These are phyloP conservation scores for Hoplias malabaricus DNA, from an alignment of 2,113 vertebrate species.

Conservation along the genomic window DNA sequence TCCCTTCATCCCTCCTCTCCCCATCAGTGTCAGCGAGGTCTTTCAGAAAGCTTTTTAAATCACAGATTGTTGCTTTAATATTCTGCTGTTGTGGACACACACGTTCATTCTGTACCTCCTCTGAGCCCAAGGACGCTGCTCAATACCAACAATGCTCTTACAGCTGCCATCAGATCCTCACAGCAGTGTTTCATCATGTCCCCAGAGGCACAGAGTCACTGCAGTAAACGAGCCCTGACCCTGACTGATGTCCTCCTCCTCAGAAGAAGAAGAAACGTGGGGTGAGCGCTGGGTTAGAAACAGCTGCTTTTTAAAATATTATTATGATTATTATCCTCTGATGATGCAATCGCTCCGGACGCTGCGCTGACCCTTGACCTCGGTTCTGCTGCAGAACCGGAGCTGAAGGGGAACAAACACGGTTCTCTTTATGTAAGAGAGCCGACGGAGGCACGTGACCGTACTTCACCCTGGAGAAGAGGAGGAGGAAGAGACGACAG, in stretches of 20 bases:
- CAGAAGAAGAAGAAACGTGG: no score
- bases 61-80: no score
- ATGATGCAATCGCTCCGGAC: not conserved
- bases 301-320: no score
- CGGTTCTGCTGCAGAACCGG: conserved; percentile 56
- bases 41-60: no score
- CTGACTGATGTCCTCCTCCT: not conserved
- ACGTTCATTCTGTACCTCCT: no score
- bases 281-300: not conserved
- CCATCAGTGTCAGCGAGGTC: no score
- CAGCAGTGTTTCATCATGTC: not conserved
- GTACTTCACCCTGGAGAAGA: conserved; percentile 56
- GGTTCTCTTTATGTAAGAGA: conserved; percentile 73
- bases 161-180: not conserved
- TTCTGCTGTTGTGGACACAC: no score
- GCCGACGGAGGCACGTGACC: conserved; percentile 69
- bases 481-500: conserved; percentile 68
- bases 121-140: no score
- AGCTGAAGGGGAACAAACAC: conserved; percentile 68
- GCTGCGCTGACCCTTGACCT: not conserved
- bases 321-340: no score
- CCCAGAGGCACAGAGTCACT: no score
- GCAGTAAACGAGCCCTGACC: no score
- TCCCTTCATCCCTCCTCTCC: no score
- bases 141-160: not conserved